These are phyloP conservation scores for Tychaedon coryphoeus DNA, from an alignment of 2,113 vertebrate species.

Conservation along the genomic window DNA sequence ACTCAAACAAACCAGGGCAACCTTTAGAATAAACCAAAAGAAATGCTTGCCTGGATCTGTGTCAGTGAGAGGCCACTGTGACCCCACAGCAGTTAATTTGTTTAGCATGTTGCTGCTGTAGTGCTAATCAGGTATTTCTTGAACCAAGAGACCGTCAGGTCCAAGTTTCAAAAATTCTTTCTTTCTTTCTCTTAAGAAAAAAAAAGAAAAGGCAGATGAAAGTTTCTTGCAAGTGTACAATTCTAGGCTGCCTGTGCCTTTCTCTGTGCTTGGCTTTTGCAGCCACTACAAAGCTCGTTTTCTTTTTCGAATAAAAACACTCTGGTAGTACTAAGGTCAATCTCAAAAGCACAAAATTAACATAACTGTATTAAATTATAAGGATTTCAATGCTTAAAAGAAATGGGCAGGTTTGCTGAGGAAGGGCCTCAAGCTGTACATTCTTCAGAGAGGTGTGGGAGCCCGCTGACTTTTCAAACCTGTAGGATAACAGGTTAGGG, in stretches of 20 bases:
- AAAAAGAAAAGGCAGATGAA: not conserved
- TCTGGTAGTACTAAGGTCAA: not conserved
- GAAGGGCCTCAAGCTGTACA: not conserved
- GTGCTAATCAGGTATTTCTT: constrained; percentile 36
- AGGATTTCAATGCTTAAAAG: not conserved
- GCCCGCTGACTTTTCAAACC: not conserved
- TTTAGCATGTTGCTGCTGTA: constrained; percentile 36
- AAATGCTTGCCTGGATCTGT: constrained; percentile 30
- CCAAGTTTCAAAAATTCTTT: not conserved
- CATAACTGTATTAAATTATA: not conserved
- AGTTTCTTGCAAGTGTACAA: not conserved
- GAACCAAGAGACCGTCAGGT: constrained; percentile 24
- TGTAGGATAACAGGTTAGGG: no score
- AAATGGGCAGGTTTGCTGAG: not conserved
- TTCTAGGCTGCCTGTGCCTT: not conserved
- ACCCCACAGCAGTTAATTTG: constrained; percentile 28
- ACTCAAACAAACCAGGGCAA: not conserved
- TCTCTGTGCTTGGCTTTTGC: not conserved
- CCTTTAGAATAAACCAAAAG: constrained; percentile 48
- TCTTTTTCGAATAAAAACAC: not conserved
- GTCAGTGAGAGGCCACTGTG: constrained; percentile 18
- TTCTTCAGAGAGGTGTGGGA: not conserved
- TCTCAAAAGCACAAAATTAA: not conserved
- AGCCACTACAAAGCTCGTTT: not conserved
- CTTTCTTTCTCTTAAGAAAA: not conserved